A percentile compares a stretch with the other conserved stretches of the same genome.
Evolutionary conservation across 2,888 invertebrate genomes (phyloP).

Genomic region (Harpalus rufipes): DNA sequence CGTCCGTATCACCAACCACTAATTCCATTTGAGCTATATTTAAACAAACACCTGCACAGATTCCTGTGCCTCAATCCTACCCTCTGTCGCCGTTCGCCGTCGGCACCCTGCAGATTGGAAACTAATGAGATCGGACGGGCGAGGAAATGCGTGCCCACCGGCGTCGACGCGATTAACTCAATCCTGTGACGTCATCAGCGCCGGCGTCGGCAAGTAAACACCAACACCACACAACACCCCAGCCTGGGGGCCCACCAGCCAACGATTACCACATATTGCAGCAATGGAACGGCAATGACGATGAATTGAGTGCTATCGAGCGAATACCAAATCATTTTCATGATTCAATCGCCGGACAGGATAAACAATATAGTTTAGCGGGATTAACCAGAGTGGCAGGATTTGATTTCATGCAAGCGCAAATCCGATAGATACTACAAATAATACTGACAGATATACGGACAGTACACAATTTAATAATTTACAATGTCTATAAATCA

Average conservation of each 20-base stretch:
- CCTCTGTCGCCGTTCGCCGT: neutral
- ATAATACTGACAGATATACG: neutral
- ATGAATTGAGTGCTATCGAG: constrained; percentile 42
- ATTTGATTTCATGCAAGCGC: neutral
- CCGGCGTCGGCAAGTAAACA: constrained; percentile 51
- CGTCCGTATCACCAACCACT: neutral
- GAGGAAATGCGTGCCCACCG: constrained; percentile 62
- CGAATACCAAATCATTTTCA: constrained; percentile 24
- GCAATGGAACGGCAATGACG: neutral
- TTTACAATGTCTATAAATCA: constrained; percentile 2
- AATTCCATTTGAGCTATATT: neutral
- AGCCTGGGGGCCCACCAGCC: neutral
- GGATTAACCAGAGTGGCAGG: constrained; percentile 1
- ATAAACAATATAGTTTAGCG: constrained; percentile 4
- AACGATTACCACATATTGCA: constrained; percentile 53
- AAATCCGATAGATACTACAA: neutral
- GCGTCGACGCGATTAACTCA: constrained; percentile 61
- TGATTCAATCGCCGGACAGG: constrained; percentile 9
- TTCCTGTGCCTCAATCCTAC: neutral
- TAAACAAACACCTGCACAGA: neutral
- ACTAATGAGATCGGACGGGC: constrained; percentile 64
- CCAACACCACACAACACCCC: neutral
- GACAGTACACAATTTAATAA: neutral
- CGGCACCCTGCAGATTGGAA: constrained; percentile 55
- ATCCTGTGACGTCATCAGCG: constrained; percentile 43